Evolutionary conservation across 1,140 invertebrate species (phyloP).

Genomic region (Nasonia giraulti): DNA sequence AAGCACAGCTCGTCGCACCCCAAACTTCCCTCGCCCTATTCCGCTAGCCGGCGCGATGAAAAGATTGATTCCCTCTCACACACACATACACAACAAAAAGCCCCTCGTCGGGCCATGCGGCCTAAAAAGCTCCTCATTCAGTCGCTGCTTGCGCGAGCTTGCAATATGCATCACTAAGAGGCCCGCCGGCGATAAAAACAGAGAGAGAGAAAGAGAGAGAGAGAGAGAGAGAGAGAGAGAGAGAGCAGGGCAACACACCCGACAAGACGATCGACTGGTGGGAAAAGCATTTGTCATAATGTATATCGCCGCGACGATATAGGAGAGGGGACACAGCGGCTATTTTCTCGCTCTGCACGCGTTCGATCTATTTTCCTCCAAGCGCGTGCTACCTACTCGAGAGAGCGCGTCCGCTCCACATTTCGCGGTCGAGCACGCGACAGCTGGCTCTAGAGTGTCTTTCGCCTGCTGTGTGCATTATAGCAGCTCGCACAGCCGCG

Average conservation of each 20-base stretch:
- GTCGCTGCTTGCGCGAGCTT: neutral
- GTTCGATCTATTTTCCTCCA: constrained; percentile 35
- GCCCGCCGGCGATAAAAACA: too few species aligned
- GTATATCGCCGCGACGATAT: neutral
- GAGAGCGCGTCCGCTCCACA: neutral
- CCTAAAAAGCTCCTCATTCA: constrained; percentile 1
- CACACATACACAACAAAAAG: neutral
- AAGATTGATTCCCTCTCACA: neutral
- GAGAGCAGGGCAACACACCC: too few species aligned
- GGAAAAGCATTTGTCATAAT: neutral
- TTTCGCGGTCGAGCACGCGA: constrained; percentile 4
- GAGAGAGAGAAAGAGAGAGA: too few species aligned
- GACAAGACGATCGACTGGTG: neutral
- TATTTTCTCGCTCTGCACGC: constrained; percentile 16
- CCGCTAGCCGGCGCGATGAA: neutral
- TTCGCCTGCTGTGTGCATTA: neutral
- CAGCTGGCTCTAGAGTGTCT: neutral
- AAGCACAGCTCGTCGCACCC: too few species aligned
- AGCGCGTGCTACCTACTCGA: neutral
- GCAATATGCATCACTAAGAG: neutral
- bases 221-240: too few species aligned
- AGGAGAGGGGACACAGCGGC: neutral
- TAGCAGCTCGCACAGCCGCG: neutral
- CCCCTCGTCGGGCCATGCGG: neutral
- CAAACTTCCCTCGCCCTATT: too few species aligned